Conservation (phyloP, 2,888 invertebrate genomes). For the Eristalis arbustorum region DNA sequence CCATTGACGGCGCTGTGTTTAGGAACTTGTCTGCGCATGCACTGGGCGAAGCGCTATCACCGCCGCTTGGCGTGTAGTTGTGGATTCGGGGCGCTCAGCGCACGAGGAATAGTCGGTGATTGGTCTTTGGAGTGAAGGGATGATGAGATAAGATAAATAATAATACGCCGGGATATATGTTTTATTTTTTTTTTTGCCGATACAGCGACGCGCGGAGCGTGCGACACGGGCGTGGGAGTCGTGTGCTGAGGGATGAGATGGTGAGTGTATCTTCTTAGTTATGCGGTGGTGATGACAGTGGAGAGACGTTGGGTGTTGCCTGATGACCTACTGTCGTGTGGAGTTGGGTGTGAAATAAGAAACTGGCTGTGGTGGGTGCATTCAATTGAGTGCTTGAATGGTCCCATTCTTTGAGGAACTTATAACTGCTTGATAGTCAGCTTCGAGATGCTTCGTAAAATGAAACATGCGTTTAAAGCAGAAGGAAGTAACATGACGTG, state of each 20-base stretch:
- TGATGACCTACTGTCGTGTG: no score
- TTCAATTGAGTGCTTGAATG: no score
- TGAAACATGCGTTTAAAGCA: no score
- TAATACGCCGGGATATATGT: constrained; percentile 2
- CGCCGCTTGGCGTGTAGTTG: neutral
- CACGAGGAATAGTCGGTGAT: constrained; percentile 48
- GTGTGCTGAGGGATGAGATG: neutral
- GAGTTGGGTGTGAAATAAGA: no score
- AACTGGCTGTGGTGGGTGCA: no score
- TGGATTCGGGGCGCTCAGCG: constrained; percentile 2
- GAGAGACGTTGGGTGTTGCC: no score
- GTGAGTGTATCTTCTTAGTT: neutral
- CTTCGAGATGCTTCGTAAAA: no score
- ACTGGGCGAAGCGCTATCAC: neutral
- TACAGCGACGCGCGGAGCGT: neutral
- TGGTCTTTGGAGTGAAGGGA: constrained; percentile 42
- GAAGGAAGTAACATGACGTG: no score
- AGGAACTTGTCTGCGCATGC: constrained; percentile 33
- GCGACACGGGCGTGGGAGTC: neutral
- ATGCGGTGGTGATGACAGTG: neutral
- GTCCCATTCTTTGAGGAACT: no score
- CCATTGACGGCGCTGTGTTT: constrained; percentile 9
- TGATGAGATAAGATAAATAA: constrained; percentile 29
- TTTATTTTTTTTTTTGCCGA: neutral
- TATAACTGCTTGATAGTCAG: no score